Evolutionary conservation across 2,888 invertebrate genomes (phyloP).

Genomic region (Choreutis nemorana): DNA sequence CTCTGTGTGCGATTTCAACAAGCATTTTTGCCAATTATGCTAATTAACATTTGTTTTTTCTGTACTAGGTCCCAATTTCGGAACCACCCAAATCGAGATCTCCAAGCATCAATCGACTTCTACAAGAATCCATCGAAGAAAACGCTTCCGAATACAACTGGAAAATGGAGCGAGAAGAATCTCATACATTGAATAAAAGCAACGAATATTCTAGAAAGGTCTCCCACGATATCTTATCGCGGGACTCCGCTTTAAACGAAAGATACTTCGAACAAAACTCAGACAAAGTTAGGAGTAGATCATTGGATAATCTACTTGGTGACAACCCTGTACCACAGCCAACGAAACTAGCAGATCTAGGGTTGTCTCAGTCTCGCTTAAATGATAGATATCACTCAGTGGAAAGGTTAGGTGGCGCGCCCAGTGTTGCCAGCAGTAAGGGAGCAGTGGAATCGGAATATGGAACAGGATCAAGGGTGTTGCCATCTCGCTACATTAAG

Average conservation of each 20-base stretch:
- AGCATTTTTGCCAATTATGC: no score
- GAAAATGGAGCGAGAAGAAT: slow-evolving; percentile 44
- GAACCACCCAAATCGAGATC: slow-evolving; percentile 69
- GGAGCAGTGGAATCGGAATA: slow-evolving; percentile 76
- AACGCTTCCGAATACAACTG: slow-evolving; percentile 50
- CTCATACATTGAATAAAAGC: slow-evolving; percentile 23
- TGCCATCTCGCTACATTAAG: slow-evolving; percentile 79
- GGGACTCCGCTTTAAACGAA: slow-evolving; percentile 87
- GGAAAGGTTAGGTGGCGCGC: slow-evolving; percentile 74
- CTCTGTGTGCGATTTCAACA: no score
- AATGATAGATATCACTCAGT: slow-evolving; percentile 91
- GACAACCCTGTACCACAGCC: slow-evolving; percentile 69
- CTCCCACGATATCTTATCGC: slow-evolving; percentile 78
- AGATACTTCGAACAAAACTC: slow-evolving; percentile 79
- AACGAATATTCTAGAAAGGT: slow-evolving; percentile 68
- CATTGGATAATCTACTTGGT: slow-evolving; percentile 83
- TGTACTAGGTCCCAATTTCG: slow-evolving; percentile 73
- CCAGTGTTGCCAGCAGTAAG: slow-evolving; percentile 64
- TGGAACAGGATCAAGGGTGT: slow-evolving; percentile 62
- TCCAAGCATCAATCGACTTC: slow-evolving; percentile 52
- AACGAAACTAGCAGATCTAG: slow-evolving; percentile 74
- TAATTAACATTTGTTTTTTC: no score
- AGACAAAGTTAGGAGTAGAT: slow-evolving; percentile 80
- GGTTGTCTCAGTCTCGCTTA: slow-evolving; percentile 83
- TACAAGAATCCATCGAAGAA: slow-evolving; percentile 53